These are phyloP conservation scores for Triops cancriformis DNA, from an alignment of 1,140 invertebrate species.

Conservation along the genomic window DNA sequence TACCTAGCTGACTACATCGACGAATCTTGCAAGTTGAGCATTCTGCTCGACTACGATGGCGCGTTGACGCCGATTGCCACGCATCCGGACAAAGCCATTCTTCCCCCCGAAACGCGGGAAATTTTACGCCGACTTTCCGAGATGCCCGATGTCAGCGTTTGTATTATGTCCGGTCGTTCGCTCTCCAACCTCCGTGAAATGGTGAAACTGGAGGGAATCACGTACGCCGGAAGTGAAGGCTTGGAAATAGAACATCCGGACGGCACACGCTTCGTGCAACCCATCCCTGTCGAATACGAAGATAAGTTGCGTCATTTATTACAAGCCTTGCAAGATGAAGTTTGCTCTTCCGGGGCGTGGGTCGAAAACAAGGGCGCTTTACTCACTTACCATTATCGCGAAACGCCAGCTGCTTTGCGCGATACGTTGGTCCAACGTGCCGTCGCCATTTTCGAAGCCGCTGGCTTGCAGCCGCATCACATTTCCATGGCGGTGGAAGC, in stretches of 20 bases:
- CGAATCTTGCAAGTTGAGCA: conserved; percentile 36
- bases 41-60: conserved; percentile 43
- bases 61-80: conserved; percentile 40
- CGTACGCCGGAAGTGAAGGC: conserved; percentile 41
- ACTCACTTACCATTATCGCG: conserved; percentile 42
- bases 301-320: conserved; percentile 36
- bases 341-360: conserved; percentile 41
- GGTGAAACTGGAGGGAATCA: conserved; percentile 39
- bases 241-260: conserved; percentile 41
- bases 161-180: conserved; percentile 40
- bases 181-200: conserved; percentile 38
- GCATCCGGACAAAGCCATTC: conserved; percentile 40
- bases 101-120: conserved; percentile 38
- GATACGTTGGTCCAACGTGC: conserved; percentile 35
- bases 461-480: conserved; percentile 38
- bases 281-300: conserved; percentile 39
- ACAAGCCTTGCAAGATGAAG: conserved; percentile 34
- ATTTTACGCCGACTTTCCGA: conserved; percentile 37
- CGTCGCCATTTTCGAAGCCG: conserved; percentile 34
- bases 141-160: conserved; percentile 38
- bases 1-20: conserved; percentile 36
- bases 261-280: conserved; percentile 39
- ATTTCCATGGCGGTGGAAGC: conserved; percentile 38
- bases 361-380: conserved; percentile 41
- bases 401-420: conserved; percentile 32